phyloP scores from a whole-genome alignment of 1,140 invertebrate genomes.

The Laupala kohalensis region DNA sequence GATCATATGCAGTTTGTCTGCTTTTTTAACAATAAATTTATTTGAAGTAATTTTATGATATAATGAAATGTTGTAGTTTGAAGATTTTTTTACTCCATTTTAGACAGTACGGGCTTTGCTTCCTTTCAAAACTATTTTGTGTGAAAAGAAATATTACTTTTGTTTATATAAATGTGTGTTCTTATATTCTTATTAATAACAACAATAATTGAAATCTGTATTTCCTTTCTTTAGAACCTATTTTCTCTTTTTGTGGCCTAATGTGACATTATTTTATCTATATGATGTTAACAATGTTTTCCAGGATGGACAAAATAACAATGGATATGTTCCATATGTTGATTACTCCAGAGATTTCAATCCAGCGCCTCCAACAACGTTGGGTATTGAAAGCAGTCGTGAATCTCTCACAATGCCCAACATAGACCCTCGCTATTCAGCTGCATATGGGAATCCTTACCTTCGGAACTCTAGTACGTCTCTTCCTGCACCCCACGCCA shows the following conservation, averaged over 20 bases:
- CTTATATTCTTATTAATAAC: neutral
- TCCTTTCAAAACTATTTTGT: neutral
- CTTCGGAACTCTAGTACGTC: constrained; percentile 44
- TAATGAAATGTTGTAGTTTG: too few species aligned
- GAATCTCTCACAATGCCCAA: constrained; percentile 31
- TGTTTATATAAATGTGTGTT: neutral
- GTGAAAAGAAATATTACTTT: neutral
- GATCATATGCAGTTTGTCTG: too few species aligned
- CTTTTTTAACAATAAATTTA: too few species aligned
- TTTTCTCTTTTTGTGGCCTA: neutral
- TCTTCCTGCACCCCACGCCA: constrained; percentile 25
- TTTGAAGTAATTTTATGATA: too few species aligned
- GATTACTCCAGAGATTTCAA: constrained; percentile 76
- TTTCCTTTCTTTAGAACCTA: neutral
- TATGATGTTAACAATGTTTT: too few species aligned
- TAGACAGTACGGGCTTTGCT: too few species aligned
- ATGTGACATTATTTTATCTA: too few species aligned
- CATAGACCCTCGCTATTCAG: constrained; percentile 74
- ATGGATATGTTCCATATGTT: constrained; percentile 79
- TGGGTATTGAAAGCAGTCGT: constrained; percentile 22
- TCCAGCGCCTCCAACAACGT: constrained; percentile 40
- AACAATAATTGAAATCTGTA: neutral
- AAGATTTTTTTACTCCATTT: too few species aligned
- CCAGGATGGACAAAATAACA: constrained; percentile 68
- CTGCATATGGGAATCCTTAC: constrained; percentile 79